A percentile compares a stretch with the other conserved stretches of the same genome.
These are phyloP conservation scores for Ophioderma brevispina DNA, from an alignment of 35 echinoderm and acorn worm species.

Conservation along the genomic window DNA sequence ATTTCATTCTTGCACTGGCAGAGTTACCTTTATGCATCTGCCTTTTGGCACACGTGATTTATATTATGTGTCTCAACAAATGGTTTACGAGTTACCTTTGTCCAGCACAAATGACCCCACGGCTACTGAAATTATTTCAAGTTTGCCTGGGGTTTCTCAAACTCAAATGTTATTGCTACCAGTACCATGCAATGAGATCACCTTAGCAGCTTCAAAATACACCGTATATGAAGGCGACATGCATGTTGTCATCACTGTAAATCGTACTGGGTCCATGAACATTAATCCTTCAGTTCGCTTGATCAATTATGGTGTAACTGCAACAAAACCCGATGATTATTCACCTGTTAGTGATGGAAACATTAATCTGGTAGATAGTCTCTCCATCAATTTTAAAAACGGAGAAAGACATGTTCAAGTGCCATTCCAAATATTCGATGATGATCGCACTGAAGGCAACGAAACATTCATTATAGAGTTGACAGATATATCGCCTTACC, in stretches of 20 bases:
- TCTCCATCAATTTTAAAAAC: not conserved
- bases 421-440: not conserved
- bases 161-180: too few relatives aligned
- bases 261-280: not conserved
- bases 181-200: not conserved
- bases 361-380: not conserved
- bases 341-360: not conserved
- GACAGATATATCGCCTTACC: not conserved
- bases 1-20: too few relatives aligned
- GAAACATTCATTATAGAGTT: not conserved
- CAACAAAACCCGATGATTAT: not conserved
- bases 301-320: not conserved
- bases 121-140: too few relatives aligned
- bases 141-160: too few relatives aligned
- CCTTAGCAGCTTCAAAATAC: not conserved
- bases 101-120: too few relatives aligned
- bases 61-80: too few relatives aligned
- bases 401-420: not conserved
- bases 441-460: not conserved
- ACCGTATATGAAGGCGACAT: not conserved
- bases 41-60: too few relatives aligned
- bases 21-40: too few relatives aligned
- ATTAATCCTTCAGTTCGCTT: not conserved
- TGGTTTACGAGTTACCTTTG: too few relatives aligned
- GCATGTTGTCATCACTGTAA: not conserved